Conservation (phyloP, 2,113 vertebrate genomes). For the Sterrhoptilus dennistouni region DNA sequence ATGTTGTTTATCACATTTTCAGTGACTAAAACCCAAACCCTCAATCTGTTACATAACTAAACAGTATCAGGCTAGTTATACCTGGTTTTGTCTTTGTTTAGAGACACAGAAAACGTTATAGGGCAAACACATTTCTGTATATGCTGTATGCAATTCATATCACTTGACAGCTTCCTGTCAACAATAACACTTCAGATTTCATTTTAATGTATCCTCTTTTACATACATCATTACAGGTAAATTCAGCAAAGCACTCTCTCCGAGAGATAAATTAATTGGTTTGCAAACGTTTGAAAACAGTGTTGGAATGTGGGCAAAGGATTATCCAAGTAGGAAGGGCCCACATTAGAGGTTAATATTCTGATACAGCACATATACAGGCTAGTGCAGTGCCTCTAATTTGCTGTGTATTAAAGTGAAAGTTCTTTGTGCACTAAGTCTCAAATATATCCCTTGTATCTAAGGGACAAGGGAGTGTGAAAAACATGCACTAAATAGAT, state of each 20-base stretch:
- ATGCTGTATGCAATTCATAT: background rate
- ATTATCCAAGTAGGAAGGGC: background rate
- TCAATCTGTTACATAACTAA: constrained; percentile 75
- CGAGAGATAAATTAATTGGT: background rate
- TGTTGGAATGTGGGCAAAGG: background rate
- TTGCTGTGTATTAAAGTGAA: constrained; percentile 24
- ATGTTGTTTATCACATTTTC: constrained; percentile 78
- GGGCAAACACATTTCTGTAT: background rate
- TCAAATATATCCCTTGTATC: constrained; percentile 45
- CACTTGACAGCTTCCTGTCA: constrained; percentile 3
- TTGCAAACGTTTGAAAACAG: background rate
- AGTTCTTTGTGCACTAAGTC: background rate
- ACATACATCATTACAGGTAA: background rate
- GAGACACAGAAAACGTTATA: constrained; percentile 27
- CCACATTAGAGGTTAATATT: background rate
- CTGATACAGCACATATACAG: background rate
- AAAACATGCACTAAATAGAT: constrained; percentile 50
- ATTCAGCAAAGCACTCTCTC: background rate
- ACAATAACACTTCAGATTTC: background rate
- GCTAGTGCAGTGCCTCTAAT: background rate
- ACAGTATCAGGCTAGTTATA: constrained; percentile 30
- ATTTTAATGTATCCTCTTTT: background rate
- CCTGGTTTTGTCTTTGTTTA: constrained; percentile 58
- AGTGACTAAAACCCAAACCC: constrained; percentile 75
- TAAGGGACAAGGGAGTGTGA: constrained; percentile 16